phyloP scores from a whole-genome alignment of 2,113 vertebrate species.

The Podilymbus podiceps region DNA sequence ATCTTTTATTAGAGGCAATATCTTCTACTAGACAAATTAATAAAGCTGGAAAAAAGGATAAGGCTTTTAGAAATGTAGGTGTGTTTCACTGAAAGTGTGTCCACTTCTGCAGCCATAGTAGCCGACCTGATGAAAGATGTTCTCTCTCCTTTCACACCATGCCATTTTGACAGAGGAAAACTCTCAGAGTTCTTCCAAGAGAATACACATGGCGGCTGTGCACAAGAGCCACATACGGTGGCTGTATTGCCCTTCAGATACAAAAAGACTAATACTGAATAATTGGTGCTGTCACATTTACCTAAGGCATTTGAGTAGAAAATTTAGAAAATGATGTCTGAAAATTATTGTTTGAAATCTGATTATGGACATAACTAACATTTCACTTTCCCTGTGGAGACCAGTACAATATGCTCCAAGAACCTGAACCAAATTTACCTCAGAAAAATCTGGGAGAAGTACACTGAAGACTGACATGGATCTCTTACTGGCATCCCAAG shows the following conservation, averaged over 20 bases:
- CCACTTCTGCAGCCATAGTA: not conserved
- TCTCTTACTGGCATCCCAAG: not conserved
- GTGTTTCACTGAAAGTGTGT: not conserved
- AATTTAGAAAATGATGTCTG: not conserved
- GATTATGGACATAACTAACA: not conserved
- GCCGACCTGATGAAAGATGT: not conserved
- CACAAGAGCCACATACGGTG: not conserved
- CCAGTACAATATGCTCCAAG: not conserved
- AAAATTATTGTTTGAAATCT: not conserved
- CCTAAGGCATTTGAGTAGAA: not conserved
- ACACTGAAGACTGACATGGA: not conserved
- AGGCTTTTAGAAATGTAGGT: not conserved
- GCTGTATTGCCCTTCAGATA: not conserved
- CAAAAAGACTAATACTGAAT: not conserved
- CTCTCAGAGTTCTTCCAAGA: not conserved
- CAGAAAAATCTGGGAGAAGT: not conserved
- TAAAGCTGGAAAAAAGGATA: conserved; percentile 3
- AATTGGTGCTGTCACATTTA: not conserved
- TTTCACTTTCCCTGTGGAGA: not conserved
- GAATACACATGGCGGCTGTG: not conserved
- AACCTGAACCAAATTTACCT: not conserved
- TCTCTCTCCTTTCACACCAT: not conserved
- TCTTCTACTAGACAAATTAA: conserved; percentile 4
- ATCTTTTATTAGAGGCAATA: not conserved
- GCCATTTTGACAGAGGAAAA: not conserved